A percentile compares a stretch with the other conserved stretches of the same genome.
Conservation (phyloP, 2,888 invertebrate genomes). For the Ptychoptera albimana region DNA sequence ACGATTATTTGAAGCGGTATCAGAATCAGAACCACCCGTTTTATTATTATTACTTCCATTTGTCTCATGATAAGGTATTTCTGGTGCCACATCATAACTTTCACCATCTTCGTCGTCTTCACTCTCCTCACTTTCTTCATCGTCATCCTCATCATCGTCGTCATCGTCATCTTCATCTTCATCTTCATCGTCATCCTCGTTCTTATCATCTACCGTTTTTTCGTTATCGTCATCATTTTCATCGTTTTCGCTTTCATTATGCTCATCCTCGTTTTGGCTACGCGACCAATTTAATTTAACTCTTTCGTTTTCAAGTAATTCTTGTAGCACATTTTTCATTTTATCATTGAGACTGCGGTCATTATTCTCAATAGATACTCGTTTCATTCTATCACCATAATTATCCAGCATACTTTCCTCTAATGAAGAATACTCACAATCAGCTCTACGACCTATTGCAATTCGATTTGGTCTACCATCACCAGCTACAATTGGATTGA, state of each 20-base stretch:
- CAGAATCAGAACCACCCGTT: too few relatives aligned
- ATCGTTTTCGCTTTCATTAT: conserved; percentile 11
- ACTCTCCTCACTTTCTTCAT: conserved; percentile 17
- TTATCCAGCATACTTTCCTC: conserved; percentile 11
- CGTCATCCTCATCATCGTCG: conserved; percentile 12
- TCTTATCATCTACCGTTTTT: conserved; percentile 9
- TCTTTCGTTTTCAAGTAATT: conserved; percentile 28
- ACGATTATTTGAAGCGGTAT: not conserved
- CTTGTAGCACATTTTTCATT: conserved; percentile 32
- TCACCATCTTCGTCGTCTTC: conserved; percentile 18
- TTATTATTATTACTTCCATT: conserved; percentile 4
- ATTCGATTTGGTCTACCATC: conserved; percentile 28
- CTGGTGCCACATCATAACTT: conserved; percentile 7
- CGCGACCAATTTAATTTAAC: conserved; percentile 32
- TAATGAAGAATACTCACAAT: conserved; percentile 20
- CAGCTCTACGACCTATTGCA: conserved; percentile 22
- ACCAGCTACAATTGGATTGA: conserved; percentile 29
- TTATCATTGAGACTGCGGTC: conserved; percentile 30
- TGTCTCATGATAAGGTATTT: conserved; percentile 11
- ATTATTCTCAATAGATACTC: too few relatives aligned
- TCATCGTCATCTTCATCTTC: conserved; percentile 13
- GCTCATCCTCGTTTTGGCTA: conserved; percentile 23
- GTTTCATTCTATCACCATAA: not conserved
- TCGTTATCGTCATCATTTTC: conserved; percentile 15
- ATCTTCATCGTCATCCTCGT: not conserved